These are phyloP conservation scores for Hydrotaea cyrtoneurina DNA, from an alignment of 2,888 invertebrate species.

Conservation along the genomic window DNA sequence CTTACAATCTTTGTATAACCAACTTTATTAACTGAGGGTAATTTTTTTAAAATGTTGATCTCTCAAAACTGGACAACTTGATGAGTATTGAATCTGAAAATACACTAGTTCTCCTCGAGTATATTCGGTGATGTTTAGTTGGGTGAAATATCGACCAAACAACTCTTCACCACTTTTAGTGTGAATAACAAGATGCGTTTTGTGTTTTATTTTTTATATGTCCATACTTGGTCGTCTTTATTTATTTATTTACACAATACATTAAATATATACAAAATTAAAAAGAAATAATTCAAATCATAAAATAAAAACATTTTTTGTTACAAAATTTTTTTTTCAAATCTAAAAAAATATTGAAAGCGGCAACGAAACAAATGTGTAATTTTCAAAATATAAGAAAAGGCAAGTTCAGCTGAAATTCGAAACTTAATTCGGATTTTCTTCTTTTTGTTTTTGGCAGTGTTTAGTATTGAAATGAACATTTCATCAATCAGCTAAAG, in stretches of 20 bases:
- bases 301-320: slow-evolving; percentile 51
- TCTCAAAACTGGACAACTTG: no score
- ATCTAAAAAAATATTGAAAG: background rate
- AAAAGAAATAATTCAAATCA: slow-evolving; percentile 53
- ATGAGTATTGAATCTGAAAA: no score
- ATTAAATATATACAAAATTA: slow-evolving; percentile 67
- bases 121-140: no score
- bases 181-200: no score
- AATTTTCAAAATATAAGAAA: slow-evolving; percentile 40
- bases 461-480: background rate
- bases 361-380: slow-evolving; percentile 18
- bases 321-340: slow-evolving; percentile 29
- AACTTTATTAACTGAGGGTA: no score
- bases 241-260: slow-evolving; percentile 66
- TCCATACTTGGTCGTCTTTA: slow-evolving; percentile 66
- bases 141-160: no score
- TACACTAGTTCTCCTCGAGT: no score
- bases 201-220: slow-evolving; percentile 41
- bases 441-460: no score
- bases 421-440: background rate
- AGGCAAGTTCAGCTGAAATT: slow-evolving; percentile 40
- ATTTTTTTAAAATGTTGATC: no score
- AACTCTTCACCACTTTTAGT: no score
- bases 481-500: slow-evolving; percentile 11
- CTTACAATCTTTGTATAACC: no score